Conservation (phyloP, 2,888 invertebrate genomes). For the Coleophora flavipennella region DNA sequence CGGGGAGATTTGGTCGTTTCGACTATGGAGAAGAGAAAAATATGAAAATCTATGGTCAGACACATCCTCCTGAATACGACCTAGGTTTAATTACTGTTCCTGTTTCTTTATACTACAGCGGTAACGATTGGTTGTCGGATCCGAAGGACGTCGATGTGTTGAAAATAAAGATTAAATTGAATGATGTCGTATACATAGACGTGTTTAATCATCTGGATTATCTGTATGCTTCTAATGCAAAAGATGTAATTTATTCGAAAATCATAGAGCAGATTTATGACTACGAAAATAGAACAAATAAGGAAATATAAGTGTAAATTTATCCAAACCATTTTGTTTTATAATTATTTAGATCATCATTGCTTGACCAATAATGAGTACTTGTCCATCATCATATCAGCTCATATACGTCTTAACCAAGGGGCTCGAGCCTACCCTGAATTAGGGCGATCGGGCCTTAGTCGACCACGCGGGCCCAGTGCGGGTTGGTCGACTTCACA, state of each 20-base stretch:
- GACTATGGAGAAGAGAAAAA: constrained; percentile 38
- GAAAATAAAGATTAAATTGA: constrained; percentile 52
- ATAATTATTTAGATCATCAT: no score
- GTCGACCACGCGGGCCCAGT: no score
- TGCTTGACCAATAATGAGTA: no score
- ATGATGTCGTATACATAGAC: constrained; percentile 57
- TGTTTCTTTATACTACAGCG: constrained; percentile 40
- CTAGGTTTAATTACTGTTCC: constrained; percentile 34
- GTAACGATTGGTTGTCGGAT: constrained; percentile 59
- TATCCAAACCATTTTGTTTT: no score
- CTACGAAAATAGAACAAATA: constrained; percentile 12
- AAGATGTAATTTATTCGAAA: constrained; percentile 61
- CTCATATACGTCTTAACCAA: no score
- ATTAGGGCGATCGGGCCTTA: no score
- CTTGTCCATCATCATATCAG: no score
- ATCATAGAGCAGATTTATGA: constrained; percentile 32
- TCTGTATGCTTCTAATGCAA: constrained; percentile 73
- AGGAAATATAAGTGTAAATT: no score
- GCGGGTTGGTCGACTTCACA: no score
- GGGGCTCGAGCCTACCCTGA: no score
- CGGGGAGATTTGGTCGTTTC: constrained; percentile 42
- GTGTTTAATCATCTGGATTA: constrained; percentile 79
- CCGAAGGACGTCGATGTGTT: constrained; percentile 57
- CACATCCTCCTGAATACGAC: constrained; percentile 42
- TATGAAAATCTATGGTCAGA: constrained; percentile 50